Percentiles rank a stretch among this genome's conserved stretches.
phyloP scores from a whole-genome alignment of 2,797 vertebrate genomes.

The Podargus strigoides region DNA sequence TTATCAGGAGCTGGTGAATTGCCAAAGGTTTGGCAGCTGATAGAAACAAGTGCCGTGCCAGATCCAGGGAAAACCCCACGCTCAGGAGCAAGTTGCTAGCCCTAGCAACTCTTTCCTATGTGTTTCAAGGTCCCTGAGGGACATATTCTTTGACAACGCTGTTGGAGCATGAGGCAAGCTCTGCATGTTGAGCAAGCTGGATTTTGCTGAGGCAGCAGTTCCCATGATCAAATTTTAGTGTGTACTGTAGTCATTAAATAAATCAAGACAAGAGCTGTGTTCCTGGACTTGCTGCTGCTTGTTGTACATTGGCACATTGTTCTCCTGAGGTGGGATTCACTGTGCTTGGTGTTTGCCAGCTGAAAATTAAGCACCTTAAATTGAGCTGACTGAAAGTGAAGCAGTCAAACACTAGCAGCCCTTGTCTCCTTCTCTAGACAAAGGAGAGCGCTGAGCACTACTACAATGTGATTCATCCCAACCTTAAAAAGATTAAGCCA shows the following conservation, averaged over 20 bases:
- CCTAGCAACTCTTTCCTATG: background rate
- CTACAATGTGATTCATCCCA: background rate
- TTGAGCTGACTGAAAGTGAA: background rate
- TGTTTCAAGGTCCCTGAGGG: background rate
- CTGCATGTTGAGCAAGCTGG: background rate
- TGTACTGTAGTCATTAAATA: background rate
- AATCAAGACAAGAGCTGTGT: slow-evolving; percentile 8
- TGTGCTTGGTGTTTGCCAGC: background rate
- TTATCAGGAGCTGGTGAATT: slow-evolving; percentile 7
- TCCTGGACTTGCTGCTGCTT: slow-evolving; percentile 39
- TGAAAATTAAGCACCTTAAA: slow-evolving; percentile 5
- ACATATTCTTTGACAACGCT: background rate
- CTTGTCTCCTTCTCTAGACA: background rate
- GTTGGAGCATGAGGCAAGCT: background rate
- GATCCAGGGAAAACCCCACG: background rate
- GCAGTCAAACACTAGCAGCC: background rate
- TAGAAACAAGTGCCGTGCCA: background rate
- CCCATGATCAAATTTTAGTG: slow-evolving; percentile 29
- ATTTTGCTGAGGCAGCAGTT: slow-evolving; percentile 57
- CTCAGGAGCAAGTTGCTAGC: background rate
- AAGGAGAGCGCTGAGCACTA: background rate
- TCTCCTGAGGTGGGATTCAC: slow-evolving; percentile 44
- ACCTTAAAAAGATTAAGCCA: background rate
- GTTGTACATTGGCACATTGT: slow-evolving; percentile 1
- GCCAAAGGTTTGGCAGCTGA: slow-evolving; percentile 14